These are phyloP conservation scores for Caenorhabditis angaria DNA, from an alignment of 2,888 invertebrate genomes.

Conservation along the genomic window DNA sequence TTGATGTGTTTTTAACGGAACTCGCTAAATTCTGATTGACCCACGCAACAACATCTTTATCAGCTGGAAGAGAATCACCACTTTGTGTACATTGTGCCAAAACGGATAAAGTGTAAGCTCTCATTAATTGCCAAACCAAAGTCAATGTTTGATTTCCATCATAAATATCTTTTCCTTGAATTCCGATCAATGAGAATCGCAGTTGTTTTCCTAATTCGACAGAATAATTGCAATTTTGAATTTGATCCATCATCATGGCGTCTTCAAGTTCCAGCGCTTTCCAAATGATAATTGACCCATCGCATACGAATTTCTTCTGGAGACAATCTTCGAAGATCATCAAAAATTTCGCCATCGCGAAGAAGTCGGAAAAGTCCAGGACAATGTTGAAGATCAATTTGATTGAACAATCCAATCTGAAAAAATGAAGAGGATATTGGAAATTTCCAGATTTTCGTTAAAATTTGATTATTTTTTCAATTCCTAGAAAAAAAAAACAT, in stretches of 20 bases:
- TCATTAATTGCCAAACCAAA: slow-evolving; percentile 98
- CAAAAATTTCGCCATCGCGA: slow-evolving; percentile 86
- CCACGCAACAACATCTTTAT: slow-evolving; percentile 96
- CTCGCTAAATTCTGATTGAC: slow-evolving; percentile 86
- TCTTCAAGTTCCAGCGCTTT: slow-evolving; percentile 73
- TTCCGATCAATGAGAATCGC: slow-evolving; percentile 94
- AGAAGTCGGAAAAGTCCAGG: slow-evolving; percentile 91
- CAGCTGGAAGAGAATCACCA: slow-evolving; percentile 81
- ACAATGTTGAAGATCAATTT: slow-evolving; percentile 95
- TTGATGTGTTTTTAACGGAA: slow-evolving; percentile 73
- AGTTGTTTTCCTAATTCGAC: slow-evolving; percentile 91
- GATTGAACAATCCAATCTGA: slow-evolving; percentile 93
- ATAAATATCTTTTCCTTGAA: slow-evolving; percentile 94
- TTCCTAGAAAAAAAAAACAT: too few species aligned
- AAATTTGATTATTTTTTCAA: too few species aligned
- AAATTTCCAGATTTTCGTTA: too few species aligned
- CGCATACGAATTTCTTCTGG: slow-evolving; percentile 94
- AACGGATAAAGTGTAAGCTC: slow-evolving; percentile 94
- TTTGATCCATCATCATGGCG: too few species aligned
- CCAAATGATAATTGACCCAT: slow-evolving; percentile 98
- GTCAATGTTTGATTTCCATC: slow-evolving; percentile 79
- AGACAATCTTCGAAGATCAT: slow-evolving; percentile 91
- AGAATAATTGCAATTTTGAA: slow-evolving; percentile 99
- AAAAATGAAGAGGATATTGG: slow-evolving; percentile 34
- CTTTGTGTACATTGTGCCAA: slow-evolving; percentile 83